These are phyloP conservation scores for Noturus placidus DNA, from an alignment of 2,113 vertebrate species.

Conservation along the genomic window DNA sequence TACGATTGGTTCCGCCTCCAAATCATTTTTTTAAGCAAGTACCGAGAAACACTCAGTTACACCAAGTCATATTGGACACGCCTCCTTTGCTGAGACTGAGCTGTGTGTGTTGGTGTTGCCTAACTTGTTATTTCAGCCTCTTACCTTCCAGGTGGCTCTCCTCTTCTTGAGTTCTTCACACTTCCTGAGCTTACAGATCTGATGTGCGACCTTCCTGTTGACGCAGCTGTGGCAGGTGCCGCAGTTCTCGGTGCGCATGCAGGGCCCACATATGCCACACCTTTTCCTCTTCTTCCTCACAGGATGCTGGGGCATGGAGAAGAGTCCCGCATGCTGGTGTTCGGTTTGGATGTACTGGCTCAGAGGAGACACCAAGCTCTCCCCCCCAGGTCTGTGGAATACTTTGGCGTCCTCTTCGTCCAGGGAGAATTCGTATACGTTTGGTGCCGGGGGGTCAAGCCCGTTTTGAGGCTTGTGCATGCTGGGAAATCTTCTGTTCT, in stretches of 20 bases:
- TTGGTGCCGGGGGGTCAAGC: slow-evolving; percentile 45
- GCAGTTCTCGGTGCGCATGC: slow-evolving; percentile 80
- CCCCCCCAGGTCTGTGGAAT: slow-evolving; percentile 40
- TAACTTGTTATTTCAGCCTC: background rate
- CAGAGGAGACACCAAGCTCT: slow-evolving; percentile 63
- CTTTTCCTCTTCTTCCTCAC: slow-evolving; percentile 79
- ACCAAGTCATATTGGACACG: background rate
- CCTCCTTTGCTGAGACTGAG: background rate
- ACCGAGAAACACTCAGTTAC: background rate
- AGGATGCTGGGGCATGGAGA: slow-evolving; percentile 60
- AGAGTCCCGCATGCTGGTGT: slow-evolving; percentile 70
- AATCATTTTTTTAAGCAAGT: background rate
- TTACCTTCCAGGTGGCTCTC: slow-evolving; percentile 60
- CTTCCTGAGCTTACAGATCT: slow-evolving; percentile 87
- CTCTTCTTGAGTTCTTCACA: slow-evolving; percentile 82
- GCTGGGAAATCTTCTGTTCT: slow-evolving; percentile 38
- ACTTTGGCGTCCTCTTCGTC: slow-evolving; percentile 60
- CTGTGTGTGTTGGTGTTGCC: background rate
- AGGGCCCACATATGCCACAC: slow-evolving; percentile 80
- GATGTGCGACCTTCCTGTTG: slow-evolving; percentile 83
- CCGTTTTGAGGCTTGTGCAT: slow-evolving; percentile 62
- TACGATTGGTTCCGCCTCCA: background rate
- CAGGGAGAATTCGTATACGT: slow-evolving; percentile 61
- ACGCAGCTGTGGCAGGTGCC: slow-evolving; percentile 82
- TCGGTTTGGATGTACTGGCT: slow-evolving; percentile 71